Base-by-base conservation (phyloP, 2,888 invertebrate genomes). In the Amiota minor region DNA sequence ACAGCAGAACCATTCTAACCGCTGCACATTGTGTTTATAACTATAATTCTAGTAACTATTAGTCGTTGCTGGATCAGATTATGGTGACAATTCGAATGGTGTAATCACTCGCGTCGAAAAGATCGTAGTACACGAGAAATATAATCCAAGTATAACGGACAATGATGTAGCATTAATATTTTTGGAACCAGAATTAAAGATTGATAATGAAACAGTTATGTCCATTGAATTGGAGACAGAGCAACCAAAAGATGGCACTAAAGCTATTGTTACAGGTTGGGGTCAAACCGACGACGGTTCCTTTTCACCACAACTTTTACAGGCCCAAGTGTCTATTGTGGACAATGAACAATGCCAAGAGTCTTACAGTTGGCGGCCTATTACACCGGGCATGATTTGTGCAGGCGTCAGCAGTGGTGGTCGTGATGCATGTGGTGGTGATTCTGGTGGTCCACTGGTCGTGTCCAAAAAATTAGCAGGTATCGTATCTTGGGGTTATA, bases 91-190 rank as follows among this genome's bases (percentile, higher is more conserved):
- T 1, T 92, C 91, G 2, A 79, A 86, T 70, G 93, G 93, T 0
- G 72, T 84, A 0, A 18, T 92, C 0, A 88, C 91, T 1, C 89
- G 89, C 12, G 91, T 92, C 0, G 89, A 89, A 0, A 89, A 89
- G 16, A 75, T 92, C 0, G 71, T 89, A 0, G 85, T 86, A 53
- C 92, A 93, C 78, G 90, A 91, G 18, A 80, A 86, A 0, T 93
- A 91, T 78, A 80, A 82, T 72, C 72, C 82, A 9, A 50, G 77
- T 1, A 81, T 69, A 9, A 79, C 76, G 6, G 92, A 93, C 76
- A 91, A 90, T 75, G 93, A 93, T 73, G 88, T 93, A 10, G 93
- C 92, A 0, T 75, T 93, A 0, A 49, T 88, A 11, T 76, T 85
- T n/a, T 71, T 88, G 1, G 70, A 74, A 0, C 74, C 79, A 0